Conservation (phyloP, 2,888 invertebrate genomes). For the Lasioglossum vierecki region DNA sequence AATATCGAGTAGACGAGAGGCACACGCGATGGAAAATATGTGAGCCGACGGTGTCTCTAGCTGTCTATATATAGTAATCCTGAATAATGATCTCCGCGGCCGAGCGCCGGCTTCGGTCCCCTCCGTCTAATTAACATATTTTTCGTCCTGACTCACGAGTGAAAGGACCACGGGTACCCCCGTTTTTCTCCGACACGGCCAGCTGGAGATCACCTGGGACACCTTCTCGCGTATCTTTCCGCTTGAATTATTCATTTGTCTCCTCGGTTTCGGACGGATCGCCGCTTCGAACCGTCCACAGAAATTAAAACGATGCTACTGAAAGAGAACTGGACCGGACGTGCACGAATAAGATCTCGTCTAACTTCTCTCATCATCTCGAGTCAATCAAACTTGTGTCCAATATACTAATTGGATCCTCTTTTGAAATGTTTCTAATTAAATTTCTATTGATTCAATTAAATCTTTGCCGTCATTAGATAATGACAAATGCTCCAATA, state of each 20-base stretch:
- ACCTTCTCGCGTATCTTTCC: neutral
- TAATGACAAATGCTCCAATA: too few species aligned
- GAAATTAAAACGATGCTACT: neutral
- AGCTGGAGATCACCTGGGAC: slow-evolving; percentile 32
- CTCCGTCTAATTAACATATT: slow-evolving; percentile 70
- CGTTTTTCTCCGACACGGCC: neutral
- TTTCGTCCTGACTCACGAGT: slow-evolving; percentile 69
- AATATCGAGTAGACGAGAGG: slow-evolving; percentile 79
- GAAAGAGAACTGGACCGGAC: neutral
- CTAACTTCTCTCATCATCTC: too few species aligned
- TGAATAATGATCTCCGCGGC: slow-evolving; percentile 69
- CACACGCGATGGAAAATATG: slow-evolving; percentile 60
- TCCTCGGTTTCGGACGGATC: neutral
- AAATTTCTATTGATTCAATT: too few species aligned
- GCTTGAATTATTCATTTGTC: slow-evolving; percentile 18
- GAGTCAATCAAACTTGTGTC: too few species aligned
- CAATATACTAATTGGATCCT: too few species aligned
- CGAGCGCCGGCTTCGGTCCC: slow-evolving; percentile 15
- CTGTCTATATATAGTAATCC: slow-evolving; percentile 77
- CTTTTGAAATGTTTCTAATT: too few species aligned
- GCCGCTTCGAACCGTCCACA: neutral
- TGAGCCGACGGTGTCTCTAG: slow-evolving; percentile 66
- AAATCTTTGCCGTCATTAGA: too few species aligned
- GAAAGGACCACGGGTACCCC: slow-evolving; percentile 59
- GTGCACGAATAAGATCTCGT: neutral